phyloP scores from a whole-genome alignment of 2,797 vertebrate species.

The Valencia hispanica region DNA sequence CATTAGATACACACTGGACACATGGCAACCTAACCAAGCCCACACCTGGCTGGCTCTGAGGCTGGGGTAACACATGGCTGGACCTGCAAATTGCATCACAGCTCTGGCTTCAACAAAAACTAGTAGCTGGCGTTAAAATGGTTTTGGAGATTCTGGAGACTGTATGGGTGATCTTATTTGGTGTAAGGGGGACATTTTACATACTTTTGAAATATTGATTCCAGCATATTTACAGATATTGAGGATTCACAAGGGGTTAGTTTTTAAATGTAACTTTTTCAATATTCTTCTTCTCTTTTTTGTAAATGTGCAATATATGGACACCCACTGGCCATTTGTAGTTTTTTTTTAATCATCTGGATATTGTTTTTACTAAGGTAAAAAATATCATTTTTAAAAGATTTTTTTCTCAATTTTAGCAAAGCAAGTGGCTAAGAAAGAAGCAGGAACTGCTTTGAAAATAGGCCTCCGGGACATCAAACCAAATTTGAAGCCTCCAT shows the following conservation, averaged over 20 bases:
- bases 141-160: not conserved
- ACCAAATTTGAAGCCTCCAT: constrained; percentile 70
- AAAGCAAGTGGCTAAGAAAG: not conserved
- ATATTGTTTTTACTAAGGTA: not conserved
- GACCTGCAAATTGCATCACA: no score
- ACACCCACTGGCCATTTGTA: not conserved
- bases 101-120: no score
- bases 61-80: no score
- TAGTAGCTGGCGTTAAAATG: not conserved
- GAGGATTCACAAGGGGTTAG: no score
- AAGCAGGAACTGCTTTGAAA: not conserved
- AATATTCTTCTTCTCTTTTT: not conserved
- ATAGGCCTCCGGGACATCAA: constrained; percentile 54
- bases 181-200: not conserved
- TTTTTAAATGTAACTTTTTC: not conserved
- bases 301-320: not conserved
- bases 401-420: not conserved
- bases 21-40: no score
- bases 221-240: no score
- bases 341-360: not conserved
- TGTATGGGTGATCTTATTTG: not conserved
- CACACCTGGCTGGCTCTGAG: no score
- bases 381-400: not conserved
- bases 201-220: no score
- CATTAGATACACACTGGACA: no score